A percentile compares a stretch with the other conserved stretches of the same genome.
Conservation (phyloP, 2,113 vertebrate species). For the Ibidorhyncha struthersii region DNA sequence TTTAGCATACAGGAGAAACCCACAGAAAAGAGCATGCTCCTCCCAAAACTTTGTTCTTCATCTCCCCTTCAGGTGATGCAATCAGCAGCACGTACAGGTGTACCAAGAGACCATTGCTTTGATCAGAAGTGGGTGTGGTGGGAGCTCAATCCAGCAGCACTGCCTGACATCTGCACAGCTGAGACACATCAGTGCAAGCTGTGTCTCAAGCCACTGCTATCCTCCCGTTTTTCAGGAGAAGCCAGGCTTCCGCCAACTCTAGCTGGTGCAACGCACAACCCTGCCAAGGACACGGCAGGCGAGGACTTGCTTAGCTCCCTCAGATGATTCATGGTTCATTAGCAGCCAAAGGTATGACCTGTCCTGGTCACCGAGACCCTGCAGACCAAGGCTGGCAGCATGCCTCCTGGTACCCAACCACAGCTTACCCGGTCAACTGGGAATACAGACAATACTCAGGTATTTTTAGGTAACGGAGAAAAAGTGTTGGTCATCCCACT, state of each 20-base stretch:
- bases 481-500: not conserved
- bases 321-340: not conserved
- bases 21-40: not conserved
- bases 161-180: not conserved
- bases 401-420: not conserved
- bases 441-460: not conserved
- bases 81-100: not conserved
- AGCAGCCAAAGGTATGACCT: not conserved
- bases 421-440: not conserved
- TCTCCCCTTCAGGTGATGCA: not conserved
- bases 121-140: not conserved
- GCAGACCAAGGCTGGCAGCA: not conserved
- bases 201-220: not conserved
- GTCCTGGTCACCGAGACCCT: not conserved
- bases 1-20: not conserved
- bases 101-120: not conserved
- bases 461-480: not conserved
- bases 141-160: not conserved
- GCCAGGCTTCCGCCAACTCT: not conserved
- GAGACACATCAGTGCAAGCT: not conserved
- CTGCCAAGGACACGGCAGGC: not conserved
- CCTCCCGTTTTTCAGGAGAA: not conserved
- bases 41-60: not conserved
- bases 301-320: not conserved
- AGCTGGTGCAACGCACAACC: not conserved